Evolutionary conservation across 2,888 invertebrate genomes (phyloP).

Genomic region (Peribatodes rhomboidaria): DNA sequence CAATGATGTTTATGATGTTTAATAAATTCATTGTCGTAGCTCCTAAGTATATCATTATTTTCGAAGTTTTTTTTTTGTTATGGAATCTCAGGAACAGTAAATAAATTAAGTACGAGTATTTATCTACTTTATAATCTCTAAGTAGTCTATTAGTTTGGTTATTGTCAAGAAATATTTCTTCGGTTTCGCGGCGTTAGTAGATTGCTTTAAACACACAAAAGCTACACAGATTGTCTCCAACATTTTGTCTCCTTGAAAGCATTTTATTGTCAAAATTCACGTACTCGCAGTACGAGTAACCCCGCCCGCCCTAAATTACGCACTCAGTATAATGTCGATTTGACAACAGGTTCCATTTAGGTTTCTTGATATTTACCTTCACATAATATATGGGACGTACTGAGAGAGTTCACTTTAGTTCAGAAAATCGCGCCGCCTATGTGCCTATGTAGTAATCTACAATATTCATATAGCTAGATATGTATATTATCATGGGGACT

Average conservation of each 20-base stretch:
- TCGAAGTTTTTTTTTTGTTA: no score
- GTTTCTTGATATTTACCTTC: slow-evolving; percentile 4
- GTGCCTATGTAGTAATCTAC: neutral
- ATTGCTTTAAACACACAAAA: neutral
- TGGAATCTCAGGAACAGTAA: no score
- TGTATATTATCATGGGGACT: no score
- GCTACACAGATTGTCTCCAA: no score
- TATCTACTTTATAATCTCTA: neutral
- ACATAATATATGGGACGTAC: slow-evolving; percentile 1
- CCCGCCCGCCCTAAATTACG: neutral
- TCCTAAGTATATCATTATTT: no score
- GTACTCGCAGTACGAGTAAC: neutral
- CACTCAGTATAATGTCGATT: slow-evolving; percentile 10
- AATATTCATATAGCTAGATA: no score
- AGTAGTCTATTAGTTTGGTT: neutral
- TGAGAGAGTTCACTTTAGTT: neutral
- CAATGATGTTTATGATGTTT: no score
- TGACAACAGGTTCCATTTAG: neutral
- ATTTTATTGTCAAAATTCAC: slow-evolving; percentile 10
- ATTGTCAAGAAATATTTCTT: neutral
- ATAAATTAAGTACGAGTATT: no score
- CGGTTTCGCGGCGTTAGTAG: neutral
- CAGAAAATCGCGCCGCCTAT: neutral
- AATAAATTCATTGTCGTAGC: no score
- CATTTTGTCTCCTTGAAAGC: neutral